Conservation (phyloP, 2,797 vertebrate genomes). For the Platyrinchus mystaceus region DNA sequence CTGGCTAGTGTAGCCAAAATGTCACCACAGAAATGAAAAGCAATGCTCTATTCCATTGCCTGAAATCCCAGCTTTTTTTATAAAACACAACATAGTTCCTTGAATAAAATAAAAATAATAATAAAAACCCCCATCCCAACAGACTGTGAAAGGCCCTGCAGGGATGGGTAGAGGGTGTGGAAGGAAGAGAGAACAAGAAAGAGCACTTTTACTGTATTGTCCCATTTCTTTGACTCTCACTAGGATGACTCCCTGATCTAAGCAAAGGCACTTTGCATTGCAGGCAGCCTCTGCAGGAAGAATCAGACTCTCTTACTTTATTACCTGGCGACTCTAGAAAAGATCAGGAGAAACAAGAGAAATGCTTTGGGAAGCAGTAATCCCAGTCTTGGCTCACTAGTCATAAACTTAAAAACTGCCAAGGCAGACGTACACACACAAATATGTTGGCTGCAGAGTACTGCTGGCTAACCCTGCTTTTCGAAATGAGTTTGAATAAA, state of each 20-base stretch:
- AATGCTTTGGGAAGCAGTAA: conserved; percentile 7
- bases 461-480: background rate
- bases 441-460: conserved; percentile 34
- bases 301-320: background rate
- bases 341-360: background rate
- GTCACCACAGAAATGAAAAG: background rate
- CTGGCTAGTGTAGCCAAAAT: background rate
- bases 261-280: background rate
- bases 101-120: background rate
- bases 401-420: conserved; percentile 19
- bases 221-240: background rate
- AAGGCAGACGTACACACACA: background rate
- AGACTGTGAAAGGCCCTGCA: background rate
- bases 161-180: background rate
- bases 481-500: background rate
- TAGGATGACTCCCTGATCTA: background rate
- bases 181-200: background rate
- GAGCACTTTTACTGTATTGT: background rate
- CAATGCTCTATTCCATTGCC: background rate
- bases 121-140: background rate
- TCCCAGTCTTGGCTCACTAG: background rate
- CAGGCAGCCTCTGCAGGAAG: background rate
- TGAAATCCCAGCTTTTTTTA: background rate
- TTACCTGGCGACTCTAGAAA: background rate
- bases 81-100: background rate